Percentiles rank a stretch among this genome's conserved stretches.
These are phyloP conservation scores for Dermatemys mawii DNA, from an alignment of 2,113 vertebrate genomes.

Conservation along the genomic window DNA sequence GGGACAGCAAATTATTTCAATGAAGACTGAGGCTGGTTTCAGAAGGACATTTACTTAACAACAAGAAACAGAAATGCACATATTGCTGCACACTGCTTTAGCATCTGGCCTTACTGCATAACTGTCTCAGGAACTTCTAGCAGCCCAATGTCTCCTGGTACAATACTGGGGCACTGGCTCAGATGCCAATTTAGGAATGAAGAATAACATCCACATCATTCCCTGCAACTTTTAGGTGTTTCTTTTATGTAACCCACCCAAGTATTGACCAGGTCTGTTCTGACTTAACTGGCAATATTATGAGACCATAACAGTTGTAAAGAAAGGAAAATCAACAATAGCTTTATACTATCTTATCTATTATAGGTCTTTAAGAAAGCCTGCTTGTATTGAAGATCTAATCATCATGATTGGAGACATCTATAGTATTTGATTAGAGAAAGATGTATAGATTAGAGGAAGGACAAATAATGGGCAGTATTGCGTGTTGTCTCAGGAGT, in stretches of 20 bases:
- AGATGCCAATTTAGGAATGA: not conserved
- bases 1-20: not conserved
- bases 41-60: not conserved
- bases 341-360: not conserved
- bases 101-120: not conserved
- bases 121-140: not conserved
- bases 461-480: not conserved
- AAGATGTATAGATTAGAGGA: not conserved
- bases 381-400: not conserved
- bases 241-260: not conserved
- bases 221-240: not conserved
- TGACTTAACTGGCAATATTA: not conserved
- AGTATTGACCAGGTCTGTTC: not conserved
- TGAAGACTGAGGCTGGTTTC: not conserved
- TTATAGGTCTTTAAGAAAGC: not conserved
- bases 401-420: not conserved
- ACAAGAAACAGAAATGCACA: not conserved
- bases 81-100: not conserved
- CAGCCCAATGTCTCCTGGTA: not conserved
- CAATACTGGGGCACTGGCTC: not conserved
- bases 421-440: not conserved
- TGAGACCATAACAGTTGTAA: not conserved
- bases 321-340: not conserved
- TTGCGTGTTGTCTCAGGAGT: not conserved
- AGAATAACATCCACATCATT: not conserved